Conservation (phyloP, 2,888 invertebrate genomes). For the Dysmachus trigonus region DNA sequence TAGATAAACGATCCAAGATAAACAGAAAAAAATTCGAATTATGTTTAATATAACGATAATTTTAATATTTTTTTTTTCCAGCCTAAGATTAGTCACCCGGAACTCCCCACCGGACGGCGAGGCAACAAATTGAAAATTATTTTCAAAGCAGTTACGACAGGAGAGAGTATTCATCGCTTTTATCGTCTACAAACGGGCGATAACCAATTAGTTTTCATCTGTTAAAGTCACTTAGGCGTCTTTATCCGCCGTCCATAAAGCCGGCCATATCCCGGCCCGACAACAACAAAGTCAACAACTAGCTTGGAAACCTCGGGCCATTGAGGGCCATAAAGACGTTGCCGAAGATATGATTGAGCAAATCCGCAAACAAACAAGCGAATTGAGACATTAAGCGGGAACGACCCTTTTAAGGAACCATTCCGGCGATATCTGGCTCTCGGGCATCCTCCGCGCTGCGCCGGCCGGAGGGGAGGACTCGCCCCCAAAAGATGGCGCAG, state of each 20-base stretch:
- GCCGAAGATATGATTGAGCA: conserved; percentile 43
- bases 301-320: conserved; percentile 19
- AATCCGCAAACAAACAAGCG: conserved; percentile 53
- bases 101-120: background rate
- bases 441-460: background rate
- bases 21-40: background rate
- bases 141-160: background rate
- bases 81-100: background rate
- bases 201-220: conserved; percentile 27
- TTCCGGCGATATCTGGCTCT: background rate
- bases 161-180: background rate
- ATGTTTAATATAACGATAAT: background rate
- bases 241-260: conserved; percentile 7
- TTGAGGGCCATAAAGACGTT: conserved; percentile 18
- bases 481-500: conserved; percentile 37
- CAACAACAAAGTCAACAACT: conserved; percentile 16
- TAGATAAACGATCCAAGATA: background rate
- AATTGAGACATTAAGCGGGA: conserved; percentile 53
- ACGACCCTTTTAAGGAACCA: conserved; percentile 51
- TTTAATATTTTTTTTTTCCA: background rate
- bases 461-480: background rate
- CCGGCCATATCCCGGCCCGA: background rate
- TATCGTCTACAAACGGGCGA: conserved; percentile 6
- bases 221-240: conserved; percentile 13
- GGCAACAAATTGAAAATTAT: background rate